Conservation (phyloP, 2,888 invertebrate species). For the Polydrusus tereticollis region DNA sequence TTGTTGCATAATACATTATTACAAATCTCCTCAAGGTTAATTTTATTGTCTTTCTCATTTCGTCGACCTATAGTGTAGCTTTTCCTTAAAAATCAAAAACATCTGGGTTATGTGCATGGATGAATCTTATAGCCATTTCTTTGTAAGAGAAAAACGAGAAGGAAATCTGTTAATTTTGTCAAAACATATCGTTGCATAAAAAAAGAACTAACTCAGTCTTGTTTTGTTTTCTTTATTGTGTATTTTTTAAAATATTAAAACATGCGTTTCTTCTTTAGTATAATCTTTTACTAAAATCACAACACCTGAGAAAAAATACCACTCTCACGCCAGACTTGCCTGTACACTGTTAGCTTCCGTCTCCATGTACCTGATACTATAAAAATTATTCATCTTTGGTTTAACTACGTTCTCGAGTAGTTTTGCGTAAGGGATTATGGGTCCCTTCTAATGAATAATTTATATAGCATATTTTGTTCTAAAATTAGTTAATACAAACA, state of each 20-base stretch:
- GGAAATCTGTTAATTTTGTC: conserved; percentile 5
- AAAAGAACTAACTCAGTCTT: conserved; percentile 49
- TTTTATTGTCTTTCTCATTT: too few relatives aligned
- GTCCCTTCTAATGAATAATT: conserved; percentile 36
- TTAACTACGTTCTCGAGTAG: not conserved
- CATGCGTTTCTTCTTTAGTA: conserved; percentile 43
- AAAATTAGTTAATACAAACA: conserved; percentile 45
- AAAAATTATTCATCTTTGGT: not conserved
- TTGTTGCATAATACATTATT: too few relatives aligned
- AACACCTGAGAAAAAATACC: conserved; percentile 47
- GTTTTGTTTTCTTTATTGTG: conserved; percentile 44
- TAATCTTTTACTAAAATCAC: conserved; percentile 41
- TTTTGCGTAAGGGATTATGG: not conserved
- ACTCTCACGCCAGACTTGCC: conserved; percentile 30
- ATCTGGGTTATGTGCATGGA: conserved; percentile 1
- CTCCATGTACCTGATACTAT: conserved; percentile 9
- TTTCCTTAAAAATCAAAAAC: not conserved
- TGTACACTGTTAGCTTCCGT: conserved; percentile 23
- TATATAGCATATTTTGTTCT: conserved; percentile 25
- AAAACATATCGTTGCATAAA: conserved; percentile 32
- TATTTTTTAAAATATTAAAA: conserved; percentile 35
- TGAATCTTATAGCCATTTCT: not conserved
- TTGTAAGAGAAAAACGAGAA: not conserved
- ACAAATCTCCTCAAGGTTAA: too few relatives aligned
- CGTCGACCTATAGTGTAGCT: not conserved